Base-by-base conservation (phyloP, 2,113 vertebrate species). In the Aramus guarauna region DNA sequence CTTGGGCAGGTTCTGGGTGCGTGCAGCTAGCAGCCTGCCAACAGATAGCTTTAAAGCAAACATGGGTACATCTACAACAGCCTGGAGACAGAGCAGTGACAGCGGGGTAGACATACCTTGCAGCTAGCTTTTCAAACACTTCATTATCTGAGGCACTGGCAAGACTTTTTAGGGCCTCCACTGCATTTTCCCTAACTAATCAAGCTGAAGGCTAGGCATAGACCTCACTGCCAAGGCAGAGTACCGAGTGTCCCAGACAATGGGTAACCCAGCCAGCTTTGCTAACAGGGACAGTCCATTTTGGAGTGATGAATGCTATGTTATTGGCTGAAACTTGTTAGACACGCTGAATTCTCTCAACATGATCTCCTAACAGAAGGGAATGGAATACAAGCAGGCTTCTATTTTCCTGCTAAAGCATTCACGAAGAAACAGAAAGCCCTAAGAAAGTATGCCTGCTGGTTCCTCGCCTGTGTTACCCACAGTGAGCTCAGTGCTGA, bases 101-200 rank as follows among this genome's bases (percentile, higher is more conserved):
- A 36, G 34, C 62, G 37, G 56, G 47, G 16, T 85, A 45, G 73
- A 92, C 64, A n/a, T 59, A 84, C 47, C 75, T 93, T 86, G 76
- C 64, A 86, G 72, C 72, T 85, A 78, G 68, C 52, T 85, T 23
- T 91, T 80, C 72, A 92, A 88, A 63, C 1, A 2, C 27, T 82
- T 85, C 53, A 82, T 90, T 81, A 88, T 95, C 74, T 64, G 77
- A 92, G 48, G 13, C 23, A 23, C 24, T 95, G 92, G 92, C 84
- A 90, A 88, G 79, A 79, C 23, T 36, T 91, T 92, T 92, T 76
- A 96, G 23, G 67, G 29, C 74, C 48, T 85, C 23, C 27, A 30
- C 22, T 80, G 69, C 34, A 79, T 95, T 97, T 92, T 93, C 58
- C 19, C 81, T 81, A 93, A 37, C 90, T 95, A 95, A 94, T 97